Evolutionary conservation across 2,888 invertebrate species (phyloP).

Genomic region (Aelia acuminata): DNA sequence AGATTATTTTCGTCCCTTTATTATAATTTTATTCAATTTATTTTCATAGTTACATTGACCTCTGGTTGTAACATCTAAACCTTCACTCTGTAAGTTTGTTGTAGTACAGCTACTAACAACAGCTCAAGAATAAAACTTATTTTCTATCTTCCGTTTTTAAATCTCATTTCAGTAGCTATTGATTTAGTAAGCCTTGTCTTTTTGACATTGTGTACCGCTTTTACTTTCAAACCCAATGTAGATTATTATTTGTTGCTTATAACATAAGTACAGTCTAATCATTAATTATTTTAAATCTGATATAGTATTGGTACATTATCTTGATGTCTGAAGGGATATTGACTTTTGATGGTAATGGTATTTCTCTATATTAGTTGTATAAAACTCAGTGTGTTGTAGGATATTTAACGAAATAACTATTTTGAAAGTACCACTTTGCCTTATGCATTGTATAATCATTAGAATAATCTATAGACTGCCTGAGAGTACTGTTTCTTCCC

Average conservation of each 20-base stretch:
- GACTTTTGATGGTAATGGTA: slow-evolving; percentile 17
- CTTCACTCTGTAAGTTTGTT: background rate
- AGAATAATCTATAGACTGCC: slow-evolving; percentile 54
- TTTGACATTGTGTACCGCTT: background rate
- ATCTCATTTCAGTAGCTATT: background rate
- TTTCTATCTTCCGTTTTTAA: background rate
- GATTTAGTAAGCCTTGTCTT: background rate
- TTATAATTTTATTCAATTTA: background rate
- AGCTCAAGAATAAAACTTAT: background rate
- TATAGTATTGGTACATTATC: background rate
- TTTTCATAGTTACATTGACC: background rate
- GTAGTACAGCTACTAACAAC: background rate
- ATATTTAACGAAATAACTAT: slow-evolving; percentile 23
- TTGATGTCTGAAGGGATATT: slow-evolving; percentile 6
- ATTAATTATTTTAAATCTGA: slow-evolving; percentile 16
- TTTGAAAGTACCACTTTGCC: slow-evolving; percentile 61
- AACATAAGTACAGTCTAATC: background rate
- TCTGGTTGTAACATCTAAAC: too few relatives aligned
- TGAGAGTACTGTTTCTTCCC: slow-evolving; percentile 15
- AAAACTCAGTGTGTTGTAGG: background rate
- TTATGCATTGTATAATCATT: slow-evolving; percentile 64
- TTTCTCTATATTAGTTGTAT: slow-evolving; percentile 31
- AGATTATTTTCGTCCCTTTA: background rate
- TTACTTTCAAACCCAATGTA: background rate
- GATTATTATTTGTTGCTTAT: background rate